phyloP scores from a whole-genome alignment of 2,888 invertebrate genomes.

The Cryptosula pallasiana region DNA sequence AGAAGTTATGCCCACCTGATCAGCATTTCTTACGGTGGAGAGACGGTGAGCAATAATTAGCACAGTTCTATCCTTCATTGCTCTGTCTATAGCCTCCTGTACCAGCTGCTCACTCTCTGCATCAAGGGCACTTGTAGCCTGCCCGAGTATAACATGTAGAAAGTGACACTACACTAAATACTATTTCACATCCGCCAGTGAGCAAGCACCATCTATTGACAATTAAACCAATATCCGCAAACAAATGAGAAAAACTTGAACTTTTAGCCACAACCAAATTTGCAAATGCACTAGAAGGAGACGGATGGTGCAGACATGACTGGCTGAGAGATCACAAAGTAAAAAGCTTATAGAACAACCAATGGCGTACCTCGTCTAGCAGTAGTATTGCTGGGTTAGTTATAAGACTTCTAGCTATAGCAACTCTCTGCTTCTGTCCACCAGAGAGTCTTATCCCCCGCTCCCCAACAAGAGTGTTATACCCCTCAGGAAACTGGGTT shows the following conservation, averaged over 20 bases:
- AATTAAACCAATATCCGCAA: too few species aligned
- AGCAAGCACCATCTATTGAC: too few species aligned
- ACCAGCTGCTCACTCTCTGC: conserved; percentile 50
- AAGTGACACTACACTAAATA: too few species aligned
- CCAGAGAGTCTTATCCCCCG: conserved; percentile 48
- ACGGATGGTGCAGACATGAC: too few species aligned
- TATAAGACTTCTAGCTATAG: conserved; percentile 46
- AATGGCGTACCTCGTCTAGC: conserved; percentile 43
- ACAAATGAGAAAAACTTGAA: too few species aligned
- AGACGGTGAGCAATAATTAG: conserved; percentile 49
- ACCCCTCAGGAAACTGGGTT: conserved; percentile 42
- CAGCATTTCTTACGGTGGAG: conserved; percentile 46
- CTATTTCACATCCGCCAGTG: too few species aligned
- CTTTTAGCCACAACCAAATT: too few species aligned
- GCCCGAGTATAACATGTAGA: neutral
- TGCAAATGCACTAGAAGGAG: too few species aligned
- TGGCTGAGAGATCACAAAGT: too few species aligned
- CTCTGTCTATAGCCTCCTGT: conserved; percentile 47
- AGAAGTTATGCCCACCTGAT: conserved; percentile 15
- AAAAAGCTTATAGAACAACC: too few species aligned
- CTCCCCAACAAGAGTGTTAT: conserved; percentile 48
- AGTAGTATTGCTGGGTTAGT: conserved; percentile 48
- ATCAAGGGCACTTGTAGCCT: conserved; percentile 49
- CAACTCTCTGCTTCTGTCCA: conserved; percentile 50
- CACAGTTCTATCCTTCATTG: conserved; percentile 47